Evolutionary conservation across 64 coral and sea anemone species (phyloP), one percentile per base, ranked within the genome.

Genomic region (Stichodactyla mertensii): DNA sequence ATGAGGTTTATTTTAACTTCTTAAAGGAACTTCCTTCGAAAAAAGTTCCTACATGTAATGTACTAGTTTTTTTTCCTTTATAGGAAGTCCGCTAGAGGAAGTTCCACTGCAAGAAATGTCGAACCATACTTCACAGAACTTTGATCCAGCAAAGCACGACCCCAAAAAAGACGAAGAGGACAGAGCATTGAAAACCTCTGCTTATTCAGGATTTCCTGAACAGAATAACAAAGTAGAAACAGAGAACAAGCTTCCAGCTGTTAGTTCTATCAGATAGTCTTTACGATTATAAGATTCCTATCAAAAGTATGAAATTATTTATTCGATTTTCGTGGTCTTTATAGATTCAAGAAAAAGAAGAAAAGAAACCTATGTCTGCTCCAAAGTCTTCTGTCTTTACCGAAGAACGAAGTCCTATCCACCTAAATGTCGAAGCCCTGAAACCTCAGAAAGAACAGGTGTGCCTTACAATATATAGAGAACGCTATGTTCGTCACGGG

Each of bases 71-170:
- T 52, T 52, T 2, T 55, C 54, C n/a, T 15, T 16, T 81, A 16
- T 28, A 81, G 78, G 16, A 55, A 81, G 51, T 1, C 51, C 16
- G 6, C 52, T 3, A 54, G 78, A 81, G 51, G 78, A 81, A 81
- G 13, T 81, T 81, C 78, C 78, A 81, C 78, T 81, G 5, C 52
- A 81, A 81, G 78, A 81, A 81, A 81, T 81, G 52, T 23, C 26
- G 15, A 54, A 15, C 20, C 36, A 81, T 16, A 81, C n/a, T 23
- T 15, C 53, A 4, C 78, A 28, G 51, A 78, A 81, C 18, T 53
- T 18, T 52, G 12, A 7, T 81, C 78, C 14, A 53, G 51, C 52
- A 81, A 53, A 81, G 0, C 78, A 55, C 3, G 78, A 45, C 36
- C 36, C 15, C 16, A 45, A 36, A n/a, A 81, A 53, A 20, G 78